These are phyloP conservation scores for Tipula helvola DNA, from an alignment of 2,888 invertebrate species.

Conservation along the genomic window DNA sequence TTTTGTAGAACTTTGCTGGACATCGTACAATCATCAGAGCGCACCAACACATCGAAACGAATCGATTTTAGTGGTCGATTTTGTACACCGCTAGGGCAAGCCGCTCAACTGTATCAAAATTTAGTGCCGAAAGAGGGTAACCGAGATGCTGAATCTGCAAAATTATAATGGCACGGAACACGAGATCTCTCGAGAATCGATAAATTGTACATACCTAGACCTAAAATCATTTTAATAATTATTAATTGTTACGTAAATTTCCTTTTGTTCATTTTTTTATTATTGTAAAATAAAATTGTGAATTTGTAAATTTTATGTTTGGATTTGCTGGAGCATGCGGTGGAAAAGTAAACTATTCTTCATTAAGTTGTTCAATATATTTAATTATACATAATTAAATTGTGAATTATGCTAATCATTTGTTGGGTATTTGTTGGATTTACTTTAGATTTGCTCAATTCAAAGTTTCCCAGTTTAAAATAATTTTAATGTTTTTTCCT, in stretches of 20 bases:
- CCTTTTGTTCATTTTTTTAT: neutral
- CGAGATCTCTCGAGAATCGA: neutral
- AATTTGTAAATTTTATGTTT: neutral
- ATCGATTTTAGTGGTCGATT: slow-evolving; percentile 52
- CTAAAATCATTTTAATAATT: neutral
- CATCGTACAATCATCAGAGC: slow-evolving; percentile 40
- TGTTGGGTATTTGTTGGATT: no score
- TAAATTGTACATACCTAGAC: neutral
- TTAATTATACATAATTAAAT: no score
- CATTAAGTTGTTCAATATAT: no score
- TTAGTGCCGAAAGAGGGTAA: slow-evolving; percentile 34
- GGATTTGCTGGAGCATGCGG: neutral
- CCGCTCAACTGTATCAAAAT: slow-evolving; percentile 64
- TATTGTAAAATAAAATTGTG: neutral
- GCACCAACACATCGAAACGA: slow-evolving; percentile 36
- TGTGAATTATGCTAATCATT: no score
- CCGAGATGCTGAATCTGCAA: slow-evolving; percentile 13
- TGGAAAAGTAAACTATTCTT: no score
- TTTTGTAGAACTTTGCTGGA: slow-evolving; percentile 39
- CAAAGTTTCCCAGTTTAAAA: no score
- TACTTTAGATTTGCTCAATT: no score
- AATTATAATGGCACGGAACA: neutral
- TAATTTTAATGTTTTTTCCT: no score
- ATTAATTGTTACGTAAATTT: neutral
- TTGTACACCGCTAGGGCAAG: slow-evolving; percentile 46